Percentiles rank a stretch among this genome's conserved stretches.
Evolutionary conservation across 2,113 vertebrate genomes (phyloP).

Genomic region (Paracanthobrama guichenoti): DNA sequence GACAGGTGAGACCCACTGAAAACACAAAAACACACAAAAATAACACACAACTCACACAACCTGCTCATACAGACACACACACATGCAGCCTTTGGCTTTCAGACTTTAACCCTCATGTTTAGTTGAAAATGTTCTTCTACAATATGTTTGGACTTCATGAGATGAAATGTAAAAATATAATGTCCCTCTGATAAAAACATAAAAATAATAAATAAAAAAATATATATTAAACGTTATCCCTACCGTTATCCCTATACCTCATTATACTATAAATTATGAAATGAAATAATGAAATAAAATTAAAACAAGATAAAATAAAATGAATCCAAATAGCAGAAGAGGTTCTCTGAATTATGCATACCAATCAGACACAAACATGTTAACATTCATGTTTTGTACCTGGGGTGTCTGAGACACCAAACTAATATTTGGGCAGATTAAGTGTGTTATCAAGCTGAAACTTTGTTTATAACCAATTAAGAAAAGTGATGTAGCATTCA

Average conservation of each 20-base stretch:
- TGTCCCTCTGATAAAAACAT: too few relatives aligned
- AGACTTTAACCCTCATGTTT: constrained; percentile 16
- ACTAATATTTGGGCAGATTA: background rate
- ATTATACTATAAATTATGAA: too few relatives aligned
- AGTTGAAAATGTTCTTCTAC: constrained; percentile 26
- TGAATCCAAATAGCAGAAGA: too few relatives aligned
- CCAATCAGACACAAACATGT: background rate
- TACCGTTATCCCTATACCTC: too few relatives aligned
- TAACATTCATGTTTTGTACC: background rate
- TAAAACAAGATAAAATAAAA: too few relatives aligned
- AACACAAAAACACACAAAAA: constrained; percentile 17
- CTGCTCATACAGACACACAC: constrained; percentile 32
- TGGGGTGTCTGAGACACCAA: background rate
- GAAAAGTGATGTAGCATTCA: background rate
- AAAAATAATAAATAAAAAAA: too few relatives aligned
- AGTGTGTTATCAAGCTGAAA: background rate
- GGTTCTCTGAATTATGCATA: too few relatives aligned
- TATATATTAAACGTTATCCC: too few relatives aligned
- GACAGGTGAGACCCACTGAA: constrained; percentile 78
- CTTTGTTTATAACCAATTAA: background rate
- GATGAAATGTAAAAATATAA: background rate
- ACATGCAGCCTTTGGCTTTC: background rate
- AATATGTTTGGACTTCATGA: background rate
- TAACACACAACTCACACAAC: constrained; percentile 44
- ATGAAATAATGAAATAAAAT: too few relatives aligned